These are phyloP conservation scores for Thaumatotibia leucotreta DNA, from an alignment of 1,140 invertebrate genomes.

Conservation along the genomic window DNA sequence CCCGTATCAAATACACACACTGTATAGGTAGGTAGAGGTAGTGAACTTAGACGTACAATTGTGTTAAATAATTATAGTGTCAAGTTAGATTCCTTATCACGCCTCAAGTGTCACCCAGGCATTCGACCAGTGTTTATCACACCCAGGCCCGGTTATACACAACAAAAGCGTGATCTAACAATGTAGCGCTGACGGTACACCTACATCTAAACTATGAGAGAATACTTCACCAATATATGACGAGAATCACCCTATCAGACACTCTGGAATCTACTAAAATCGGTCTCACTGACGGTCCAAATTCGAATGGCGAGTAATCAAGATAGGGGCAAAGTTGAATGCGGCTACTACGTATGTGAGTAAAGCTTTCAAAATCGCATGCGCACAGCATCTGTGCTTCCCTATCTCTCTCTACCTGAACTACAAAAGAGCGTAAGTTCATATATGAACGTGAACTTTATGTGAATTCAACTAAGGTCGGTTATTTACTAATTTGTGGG, in stretches of 20 bases:
- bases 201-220: slow-evolving; percentile 34
- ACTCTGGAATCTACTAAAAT: neutral
- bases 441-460: slow-evolving; percentile 21
- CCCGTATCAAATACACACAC: too few species aligned
- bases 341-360: slow-evolving; percentile 29
- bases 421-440: slow-evolving; percentile 28
- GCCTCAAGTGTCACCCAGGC: neutral
- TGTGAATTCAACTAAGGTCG: neutral
- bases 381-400: slow-evolving; percentile 70
- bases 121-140: slow-evolving; percentile 24
- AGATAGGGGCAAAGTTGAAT: neutral
- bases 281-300: neutral
- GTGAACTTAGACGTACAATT: too few species aligned
- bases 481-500: slow-evolving; percentile 21
- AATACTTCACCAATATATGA: neutral
- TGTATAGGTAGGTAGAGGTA: too few species aligned
- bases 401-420: slow-evolving; percentile 35
- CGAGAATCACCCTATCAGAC: neutral
- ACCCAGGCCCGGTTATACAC: slow-evolving; percentile 32
- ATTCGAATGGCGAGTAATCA: neutral
- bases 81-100: neutral
- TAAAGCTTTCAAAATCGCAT: slow-evolving; percentile 44
- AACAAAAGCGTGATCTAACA: slow-evolving; percentile 60
- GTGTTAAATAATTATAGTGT: too few species aligned
- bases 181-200: slow-evolving; percentile 46